Base-by-base conservation (phyloP, 2,888 invertebrate species). In the Exephanes ischioxanthus region DNA sequence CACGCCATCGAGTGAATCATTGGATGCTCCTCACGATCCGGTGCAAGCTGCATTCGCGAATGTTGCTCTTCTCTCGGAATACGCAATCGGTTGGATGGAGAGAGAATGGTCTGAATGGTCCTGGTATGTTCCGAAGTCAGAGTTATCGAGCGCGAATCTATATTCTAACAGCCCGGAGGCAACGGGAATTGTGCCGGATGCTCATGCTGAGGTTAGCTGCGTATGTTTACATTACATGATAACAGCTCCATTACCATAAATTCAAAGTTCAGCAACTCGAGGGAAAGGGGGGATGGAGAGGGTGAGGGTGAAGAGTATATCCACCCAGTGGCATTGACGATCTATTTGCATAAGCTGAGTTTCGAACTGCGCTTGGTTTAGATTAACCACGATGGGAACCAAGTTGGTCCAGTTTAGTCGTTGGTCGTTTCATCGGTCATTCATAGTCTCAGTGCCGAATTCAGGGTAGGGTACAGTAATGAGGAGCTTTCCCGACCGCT, bases 221-320 rank as follows among this genome's bases (percentile, higher is more conserved):
- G 30, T 68, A 53, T 66, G 68, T 75, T 81, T 61, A 70, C 48
- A 68, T 81, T 61, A 55, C 11, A 33, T 19, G 80, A 51, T 68
- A 81, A 58, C 37, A 58, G 68, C 58, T 51, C 68, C 68, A 58
- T 81, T 75, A 68, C 61, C 73, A 68, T 81, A 70, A 72, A 41
- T 78, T 73, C 53, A 53, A 76, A 76, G 66, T 80, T 53, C 48
- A 76, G 66, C 68, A 61, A 61, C 58, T 53, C 83, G 22, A 11
- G 55, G 9, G 55, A 55, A 48, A 51, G 45, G 41, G 61, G 30
- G 68, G 48, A 19, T 9, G 26, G 61, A 22, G 61, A 16, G 33
- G 48, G 11, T 30, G 68, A 58, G 55, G 33, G 30, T 30, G 63
- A n/a, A 9, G 26, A 70, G n/a, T 48, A 19, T 16, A 19, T 37